Evolutionary conservation across 2,888 invertebrate genomes (phyloP), one percentile per base, ranked within the genome.

Genomic region (Lepidocyrtinus sp.): DNA sequence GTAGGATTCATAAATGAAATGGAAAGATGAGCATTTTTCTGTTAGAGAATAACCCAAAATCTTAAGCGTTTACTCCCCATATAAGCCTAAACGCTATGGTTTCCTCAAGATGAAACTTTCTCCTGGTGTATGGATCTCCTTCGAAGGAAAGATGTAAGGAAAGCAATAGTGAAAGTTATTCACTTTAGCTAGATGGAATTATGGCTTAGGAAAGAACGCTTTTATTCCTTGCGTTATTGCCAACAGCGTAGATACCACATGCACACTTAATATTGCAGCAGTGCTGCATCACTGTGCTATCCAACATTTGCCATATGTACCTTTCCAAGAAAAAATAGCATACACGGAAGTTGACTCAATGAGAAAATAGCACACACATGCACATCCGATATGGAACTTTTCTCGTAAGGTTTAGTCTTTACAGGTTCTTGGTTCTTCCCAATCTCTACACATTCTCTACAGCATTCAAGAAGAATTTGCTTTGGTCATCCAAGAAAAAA

Each of bases 141-240:
- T 36, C 36, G 36, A 36, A 36, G 36, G 12, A 36, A 36, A 36
- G 50, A 25, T 22, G 22, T 73, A 50, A 9, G 27, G 17, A 59
- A 36, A 62, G 71, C 50, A 71, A 72, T 68, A 68, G 68, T 72
- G 69, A 79, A 79, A 79, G 78, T 79, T 79, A 79, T 79, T 79
- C 78, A 79, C 78, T 79, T 79, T 79, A 25, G 68, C 36, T 27
- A 68, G 73, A 79, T 79, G 72, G 69, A 79, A 79, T 79, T 79
- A 79, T 79, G 73, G 73, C 73, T 69, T 67, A 73, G 72, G 78
- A 72, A 69, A 79, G 78, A 73, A 67, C 73, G 78, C 36, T 79
- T 79, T 79, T 73, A 79, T 79, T 79, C 63, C 59, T 73, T 72
- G 62, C 78, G 63, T 79, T 73, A 73, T 73, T 79, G 72, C 78